These are phyloP conservation scores for Oceanodroma leucorhoa DNA, from an alignment of 2,797 vertebrate genomes.

Conservation along the genomic window DNA sequence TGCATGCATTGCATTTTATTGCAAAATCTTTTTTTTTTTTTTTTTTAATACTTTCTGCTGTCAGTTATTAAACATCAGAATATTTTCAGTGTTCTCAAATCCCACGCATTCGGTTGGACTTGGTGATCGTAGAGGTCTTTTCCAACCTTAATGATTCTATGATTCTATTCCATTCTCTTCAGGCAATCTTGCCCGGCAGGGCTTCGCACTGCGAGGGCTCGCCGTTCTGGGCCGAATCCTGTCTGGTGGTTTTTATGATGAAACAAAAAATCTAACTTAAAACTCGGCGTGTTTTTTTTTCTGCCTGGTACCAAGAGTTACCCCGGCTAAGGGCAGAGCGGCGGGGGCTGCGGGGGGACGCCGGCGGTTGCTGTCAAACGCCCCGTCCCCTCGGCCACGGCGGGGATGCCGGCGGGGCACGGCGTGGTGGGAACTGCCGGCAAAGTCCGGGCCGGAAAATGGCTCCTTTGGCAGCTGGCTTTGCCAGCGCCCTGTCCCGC, in stretches of 20 bases:
- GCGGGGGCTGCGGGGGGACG: not conserved
- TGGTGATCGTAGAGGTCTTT: too few species aligned
- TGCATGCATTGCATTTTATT: constrained; percentile 57
- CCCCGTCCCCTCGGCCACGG: not conserved
- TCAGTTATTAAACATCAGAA: constrained; percentile 68
- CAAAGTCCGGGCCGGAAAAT: not conserved
- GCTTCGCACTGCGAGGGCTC: not conserved
- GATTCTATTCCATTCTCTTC: not conserved
- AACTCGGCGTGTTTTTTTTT: not conserved
- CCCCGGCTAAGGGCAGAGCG: not conserved
- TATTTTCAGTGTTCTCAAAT: constrained; percentile 51
- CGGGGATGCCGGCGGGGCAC: not conserved
- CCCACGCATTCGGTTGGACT: not conserved
- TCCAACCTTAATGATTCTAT: too few species aligned
- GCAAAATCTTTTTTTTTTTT: constrained; percentile 54
- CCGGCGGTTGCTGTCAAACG: not conserved
- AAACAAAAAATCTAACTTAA: not conserved
- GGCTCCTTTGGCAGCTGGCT: not conserved
- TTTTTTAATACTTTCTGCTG: constrained; percentile 47
- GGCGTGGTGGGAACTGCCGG: not conserved
- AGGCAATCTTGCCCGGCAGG: constrained; percentile 2
- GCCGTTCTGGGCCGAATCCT: constrained; percentile 26
- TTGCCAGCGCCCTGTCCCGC: not conserved
- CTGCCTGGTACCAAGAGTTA: not conserved
- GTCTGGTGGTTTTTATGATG: not conserved